phyloP scores from a whole-genome alignment of 2,888 invertebrate genomes.

The Iphiclides podalirius region DNA sequence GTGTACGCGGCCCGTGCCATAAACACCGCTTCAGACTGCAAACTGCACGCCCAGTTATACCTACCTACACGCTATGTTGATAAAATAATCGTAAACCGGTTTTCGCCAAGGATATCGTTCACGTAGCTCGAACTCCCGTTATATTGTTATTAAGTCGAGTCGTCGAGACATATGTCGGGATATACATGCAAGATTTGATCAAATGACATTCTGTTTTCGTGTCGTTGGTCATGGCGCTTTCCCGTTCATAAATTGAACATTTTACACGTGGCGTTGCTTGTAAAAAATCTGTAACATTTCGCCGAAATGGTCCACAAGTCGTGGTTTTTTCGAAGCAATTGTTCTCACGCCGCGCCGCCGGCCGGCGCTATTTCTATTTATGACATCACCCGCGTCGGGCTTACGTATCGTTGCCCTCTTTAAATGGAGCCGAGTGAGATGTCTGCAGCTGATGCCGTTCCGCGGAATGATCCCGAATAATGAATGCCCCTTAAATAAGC shows the following conservation, averaged over 20 bases:
- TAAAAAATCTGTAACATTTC: slow-evolving; percentile 32
- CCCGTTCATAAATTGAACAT: background rate
- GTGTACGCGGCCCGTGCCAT: slow-evolving; percentile 58
- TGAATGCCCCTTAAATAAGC: slow-evolving; percentile 56
- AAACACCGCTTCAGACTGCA: slow-evolving; percentile 50
- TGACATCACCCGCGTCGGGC: slow-evolving; percentile 80
- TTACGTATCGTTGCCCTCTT: slow-evolving; percentile 81
- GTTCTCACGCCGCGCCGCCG: slow-evolving; percentile 55
- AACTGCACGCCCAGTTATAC: slow-evolving; percentile 6
- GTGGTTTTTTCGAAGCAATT: slow-evolving; percentile 64
- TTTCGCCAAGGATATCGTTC: slow-evolving; percentile 27
- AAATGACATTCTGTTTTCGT: background rate
- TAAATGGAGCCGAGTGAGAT: slow-evolving; percentile 79
- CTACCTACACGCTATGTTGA: slow-evolving; percentile 35
- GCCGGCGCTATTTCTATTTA: slow-evolving; percentile 79
- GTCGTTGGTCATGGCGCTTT: background rate
- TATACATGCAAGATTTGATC: no score
- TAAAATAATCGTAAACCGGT: slow-evolving; percentile 61
- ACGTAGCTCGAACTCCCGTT: slow-evolving; percentile 17
- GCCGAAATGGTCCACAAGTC: slow-evolving; percentile 53
- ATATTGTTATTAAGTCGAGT: slow-evolving; percentile 17
- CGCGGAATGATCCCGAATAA: slow-evolving; percentile 75
- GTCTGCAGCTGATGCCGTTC: slow-evolving; percentile 77
- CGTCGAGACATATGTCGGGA: slow-evolving; percentile 1
- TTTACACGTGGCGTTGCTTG: background rate